Conservation (phyloP, 1,140 invertebrate species). For the Drosophila murphyi region DNA sequence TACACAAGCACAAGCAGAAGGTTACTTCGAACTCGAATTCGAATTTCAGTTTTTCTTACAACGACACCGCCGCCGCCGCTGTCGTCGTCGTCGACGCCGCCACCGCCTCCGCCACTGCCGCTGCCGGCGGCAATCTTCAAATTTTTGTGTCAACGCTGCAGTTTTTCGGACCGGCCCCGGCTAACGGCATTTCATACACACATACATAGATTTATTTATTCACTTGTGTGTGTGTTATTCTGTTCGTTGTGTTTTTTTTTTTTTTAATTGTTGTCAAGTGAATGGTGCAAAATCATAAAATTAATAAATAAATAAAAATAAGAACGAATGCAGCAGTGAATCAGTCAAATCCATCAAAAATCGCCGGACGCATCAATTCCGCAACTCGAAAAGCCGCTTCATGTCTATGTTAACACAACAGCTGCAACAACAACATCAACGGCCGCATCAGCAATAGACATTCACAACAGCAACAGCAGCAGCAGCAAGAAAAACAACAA, state of each 20-base stretch:
- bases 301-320: not conserved
- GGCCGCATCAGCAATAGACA: conserved; percentile 18
- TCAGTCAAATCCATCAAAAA: conserved; percentile 29
- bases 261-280: conserved; percentile 37
- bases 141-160: conserved; percentile 38
- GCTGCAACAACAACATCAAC: conserved; percentile 7
- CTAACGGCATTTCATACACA: conserved; percentile 30
- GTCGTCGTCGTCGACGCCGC: too few species aligned
- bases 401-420: conserved; percentile 23
- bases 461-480: conserved; percentile 10
- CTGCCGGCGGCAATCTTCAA: conserved; percentile 43
- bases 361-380: conserved; percentile 12
- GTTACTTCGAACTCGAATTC: conserved; percentile 38
- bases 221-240: not conserved
- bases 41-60: conserved; percentile 33
- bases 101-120: not conserved
- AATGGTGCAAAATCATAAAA: conserved; percentile 26
- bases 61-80: conserved; percentile 18
- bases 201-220: conserved; percentile 6
- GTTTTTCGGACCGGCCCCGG: conserved; percentile 17
- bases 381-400: conserved; percentile 18
- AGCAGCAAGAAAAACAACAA: not conserved
- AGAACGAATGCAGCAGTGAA: conserved; percentile 23
- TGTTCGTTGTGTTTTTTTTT: conserved; percentile 16
- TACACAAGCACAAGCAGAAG: conserved; percentile 33